Percentiles rank a stretch among this genome's conserved stretches.
phyloP scores from a whole-genome alignment of 2,888 invertebrate species.

The Acleris literana region DNA sequence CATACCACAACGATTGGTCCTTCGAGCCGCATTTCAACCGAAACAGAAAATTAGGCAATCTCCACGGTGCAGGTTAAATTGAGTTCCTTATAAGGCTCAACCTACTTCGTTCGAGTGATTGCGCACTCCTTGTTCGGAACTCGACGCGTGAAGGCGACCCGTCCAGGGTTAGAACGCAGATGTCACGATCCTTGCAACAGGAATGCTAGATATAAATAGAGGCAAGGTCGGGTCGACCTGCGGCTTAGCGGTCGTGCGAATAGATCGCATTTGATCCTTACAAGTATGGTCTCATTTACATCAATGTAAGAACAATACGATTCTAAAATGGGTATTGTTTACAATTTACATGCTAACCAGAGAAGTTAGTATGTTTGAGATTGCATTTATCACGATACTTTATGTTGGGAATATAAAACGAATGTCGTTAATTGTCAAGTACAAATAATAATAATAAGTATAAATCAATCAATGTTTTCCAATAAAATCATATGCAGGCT shows the following conservation, averaged over 20 bases:
- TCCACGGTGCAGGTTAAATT: conserved; percentile 24
- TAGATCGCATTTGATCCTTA: conserved; percentile 42
- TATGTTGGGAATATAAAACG: too few relatives aligned
- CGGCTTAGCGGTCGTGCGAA: conserved; percentile 43
- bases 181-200: conserved; percentile 57
- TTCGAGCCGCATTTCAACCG: conserved; percentile 19
- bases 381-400: too few relatives aligned
- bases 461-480: background rate
- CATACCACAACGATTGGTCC: conserved; percentile 6
- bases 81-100: conserved; percentile 32
- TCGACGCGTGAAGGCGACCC: conserved; percentile 34
- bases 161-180: conserved; percentile 49
- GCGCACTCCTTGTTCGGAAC: conserved; percentile 34
- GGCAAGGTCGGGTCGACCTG: conserved; percentile 61
- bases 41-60: conserved; percentile 34
- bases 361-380: too few relatives aligned
- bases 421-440: background rate
- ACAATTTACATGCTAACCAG: background rate
- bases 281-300: conserved; percentile 21
- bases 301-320: conserved; percentile 7
- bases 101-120: conserved; percentile 33
- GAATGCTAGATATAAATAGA: conserved; percentile 65
- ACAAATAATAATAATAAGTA: too few relatives aligned
- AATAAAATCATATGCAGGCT: conserved; percentile 23
- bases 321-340: conserved; percentile 2